These are phyloP conservation scores for Drosophila demipolita DNA, from an alignment of 2,888 invertebrate species.

Conservation along the genomic window DNA sequence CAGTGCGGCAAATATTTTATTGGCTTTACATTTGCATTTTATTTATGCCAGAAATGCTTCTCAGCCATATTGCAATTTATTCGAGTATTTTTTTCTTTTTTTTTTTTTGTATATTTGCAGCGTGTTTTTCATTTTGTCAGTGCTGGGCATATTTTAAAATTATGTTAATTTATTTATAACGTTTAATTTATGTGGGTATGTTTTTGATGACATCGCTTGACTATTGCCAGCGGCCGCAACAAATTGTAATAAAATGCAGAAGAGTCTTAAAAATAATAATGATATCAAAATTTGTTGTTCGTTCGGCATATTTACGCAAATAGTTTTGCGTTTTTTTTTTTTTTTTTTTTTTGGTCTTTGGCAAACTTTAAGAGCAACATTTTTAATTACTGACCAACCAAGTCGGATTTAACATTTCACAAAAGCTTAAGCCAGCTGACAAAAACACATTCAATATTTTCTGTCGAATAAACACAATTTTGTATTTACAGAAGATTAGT, in stretches of 20 bases:
- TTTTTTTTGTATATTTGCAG: slow-evolving; percentile 5
- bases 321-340: background rate
- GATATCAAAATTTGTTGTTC: background rate
- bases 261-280: slow-evolving; percentile 30
- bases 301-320: background rate
- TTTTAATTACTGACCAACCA: background rate
- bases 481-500: background rate
- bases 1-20: slow-evolving; percentile 55
- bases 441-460: background rate
- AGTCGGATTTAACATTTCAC: background rate
- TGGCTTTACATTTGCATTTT: slow-evolving; percentile 66
- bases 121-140: slow-evolving; percentile 19
- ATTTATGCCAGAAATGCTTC: slow-evolving; percentile 35
- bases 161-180: slow-evolving; percentile 72
- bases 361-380: background rate
- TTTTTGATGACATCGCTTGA: slow-evolving; percentile 44
- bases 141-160: slow-evolving; percentile 54
- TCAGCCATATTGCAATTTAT: slow-evolving; percentile 28
- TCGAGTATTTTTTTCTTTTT: background rate
- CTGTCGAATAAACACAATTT: background rate
- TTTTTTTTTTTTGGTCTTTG: background rate
- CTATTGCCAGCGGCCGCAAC: slow-evolving; percentile 11
- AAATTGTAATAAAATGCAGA: slow-evolving; percentile 47
- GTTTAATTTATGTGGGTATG: slow-evolving; percentile 65
- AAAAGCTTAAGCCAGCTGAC: background rate